Conservation (phyloP, 2,888 invertebrate genomes). For the Heliconius cydno region DNA sequence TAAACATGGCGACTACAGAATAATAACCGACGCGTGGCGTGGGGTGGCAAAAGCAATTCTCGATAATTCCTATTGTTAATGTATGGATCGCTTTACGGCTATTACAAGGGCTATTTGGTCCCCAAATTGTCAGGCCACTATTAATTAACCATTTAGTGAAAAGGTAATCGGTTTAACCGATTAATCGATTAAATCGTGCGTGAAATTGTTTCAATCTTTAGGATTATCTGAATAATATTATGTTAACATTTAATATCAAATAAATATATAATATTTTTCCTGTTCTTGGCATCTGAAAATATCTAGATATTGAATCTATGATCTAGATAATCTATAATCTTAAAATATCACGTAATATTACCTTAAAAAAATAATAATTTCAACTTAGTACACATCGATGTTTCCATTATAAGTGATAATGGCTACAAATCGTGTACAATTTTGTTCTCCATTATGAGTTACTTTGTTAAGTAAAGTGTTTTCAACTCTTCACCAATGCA, state of each 20-base stretch:
- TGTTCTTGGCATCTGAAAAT: neutral
- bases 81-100: slow-evolving; percentile 63
- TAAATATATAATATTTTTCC: too few species aligned
- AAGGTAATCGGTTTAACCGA: slow-evolving; percentile 61
- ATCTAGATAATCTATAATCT: too few species aligned
- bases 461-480: neutral
- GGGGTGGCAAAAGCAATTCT: slow-evolving; percentile 60
- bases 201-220: slow-evolving; percentile 1
- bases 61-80: slow-evolving; percentile 76
- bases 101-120: slow-evolving; percentile 69
- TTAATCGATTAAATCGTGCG: slow-evolving; percentile 38
- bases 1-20: slow-evolving; percentile 67
- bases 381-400: neutral
- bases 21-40: slow-evolving; percentile 74
- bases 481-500: neutral
- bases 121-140: slow-evolving; percentile 70
- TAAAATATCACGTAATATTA: too few species aligned
- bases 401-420: slow-evolving; percentile 23
- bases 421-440: slow-evolving; percentile 4
- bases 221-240: neutral
- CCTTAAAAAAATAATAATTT: neutral
- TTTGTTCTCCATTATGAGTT: slow-evolving; percentile 4
- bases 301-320: too few species aligned
- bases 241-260: neutral
- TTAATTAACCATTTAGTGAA: slow-evolving; percentile 67